These are phyloP conservation scores for Cyphomyrus discorhynchus DNA, from an alignment of 2,113 vertebrate genomes.

Conservation along the genomic window DNA sequence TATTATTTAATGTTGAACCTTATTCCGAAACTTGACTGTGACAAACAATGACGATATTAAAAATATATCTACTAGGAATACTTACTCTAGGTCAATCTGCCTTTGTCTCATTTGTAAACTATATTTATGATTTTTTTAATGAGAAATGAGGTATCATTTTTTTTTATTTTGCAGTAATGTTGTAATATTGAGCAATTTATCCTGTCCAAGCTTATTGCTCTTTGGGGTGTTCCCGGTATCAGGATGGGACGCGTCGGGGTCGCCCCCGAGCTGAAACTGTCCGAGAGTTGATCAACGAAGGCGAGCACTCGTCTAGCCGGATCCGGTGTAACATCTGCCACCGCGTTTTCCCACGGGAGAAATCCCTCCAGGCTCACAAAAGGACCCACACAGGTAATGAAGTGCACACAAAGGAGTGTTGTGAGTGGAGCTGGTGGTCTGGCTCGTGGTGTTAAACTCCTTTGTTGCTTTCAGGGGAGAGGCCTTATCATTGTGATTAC, in stretches of 20 bases:
- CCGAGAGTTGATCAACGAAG: conserved; percentile 86
- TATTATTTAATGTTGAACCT: neutral
- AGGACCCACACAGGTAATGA: conserved; percentile 89
- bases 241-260: conserved; percentile 86
- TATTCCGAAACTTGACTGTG: neutral
- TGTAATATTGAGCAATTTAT: neutral
- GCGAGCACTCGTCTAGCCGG: conserved; percentile 89
- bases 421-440: neutral
- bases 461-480: conserved; percentile 69
- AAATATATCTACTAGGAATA: neutral
- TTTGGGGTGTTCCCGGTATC: conserved; percentile 12
- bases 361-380: conserved; percentile 93
- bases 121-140: neutral
- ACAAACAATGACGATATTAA: neutral
- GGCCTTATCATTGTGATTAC: conserved; percentile 93
- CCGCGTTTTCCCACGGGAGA: conserved; percentile 91
- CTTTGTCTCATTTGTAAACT: neutral
- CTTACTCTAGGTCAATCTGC: neutral
- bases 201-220: neutral
- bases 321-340: conserved; percentile 97
- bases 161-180: neutral
- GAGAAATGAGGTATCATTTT: neutral
- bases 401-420: neutral
- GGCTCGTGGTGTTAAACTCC: neutral
- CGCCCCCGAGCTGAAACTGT: conserved; percentile 90